Base-by-base conservation (phyloP, 2,797 vertebrate species). In the Botia almorhae region DNA sequence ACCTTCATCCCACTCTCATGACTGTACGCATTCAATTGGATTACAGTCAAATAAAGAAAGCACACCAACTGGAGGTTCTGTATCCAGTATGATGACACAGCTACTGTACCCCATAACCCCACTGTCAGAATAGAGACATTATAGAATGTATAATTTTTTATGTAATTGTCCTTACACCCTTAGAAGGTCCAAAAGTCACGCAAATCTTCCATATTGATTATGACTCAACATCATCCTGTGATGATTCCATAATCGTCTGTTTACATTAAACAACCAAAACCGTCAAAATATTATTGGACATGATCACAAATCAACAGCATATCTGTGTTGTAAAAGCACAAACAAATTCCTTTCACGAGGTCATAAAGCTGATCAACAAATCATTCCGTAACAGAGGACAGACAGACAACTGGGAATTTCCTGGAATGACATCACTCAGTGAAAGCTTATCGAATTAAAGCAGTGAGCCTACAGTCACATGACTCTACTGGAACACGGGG, bases 381-480 rank as follows among this genome's bases (percentile, higher is more conserved):
- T 29, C 33, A 69, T 17, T 76, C 23, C 39, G n/a, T 23, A 63
- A 23, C 19, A 53, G 36, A 33, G 11, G 67, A 80, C 63, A 60
- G 55, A 10, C 12, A 0, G 55, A 53, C 60, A 16, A 23, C 64
- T 73, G 26, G 33, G 56, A 61, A 53, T 81, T 81, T 85, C 76
- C 53, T 46, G 51, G 2, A 58, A 71, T 78, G 82, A 85, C 79
- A 81, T 87, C 84, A 82, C 82, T 78, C 51, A 53, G 55, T 81
- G 61, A 82, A 84, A 84, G 73, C n/a, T 70, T 79, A 81, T 16
- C 70, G 74, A 82, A 87, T 89, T 87, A 76, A 80, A 14, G 26
- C 69, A 70, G 64, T 12, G 50, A 78, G 81, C 82, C 78, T 89
- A 82, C 13, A 5, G 61, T 88, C 86, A 85, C 84, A 86, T 88